phyloP scores from a whole-genome alignment of 1,140 invertebrate species.

The Choristoneura fumiferana region DNA sequence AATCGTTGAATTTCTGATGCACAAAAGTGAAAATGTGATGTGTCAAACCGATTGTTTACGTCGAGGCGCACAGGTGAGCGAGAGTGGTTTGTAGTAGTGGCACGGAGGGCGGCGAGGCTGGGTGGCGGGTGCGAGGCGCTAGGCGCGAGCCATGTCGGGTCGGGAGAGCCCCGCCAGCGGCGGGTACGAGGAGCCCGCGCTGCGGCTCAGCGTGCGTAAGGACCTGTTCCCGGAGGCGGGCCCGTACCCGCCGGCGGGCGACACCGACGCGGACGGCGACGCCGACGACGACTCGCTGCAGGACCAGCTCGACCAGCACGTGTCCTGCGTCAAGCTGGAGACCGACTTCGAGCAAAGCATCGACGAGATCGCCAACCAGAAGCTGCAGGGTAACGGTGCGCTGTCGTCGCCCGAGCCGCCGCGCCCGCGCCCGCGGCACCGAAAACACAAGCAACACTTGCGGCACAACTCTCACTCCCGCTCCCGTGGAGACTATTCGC shows the following conservation, averaged over 20 bases:
- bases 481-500: conserved; percentile 35
- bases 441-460: conserved; percentile 65
- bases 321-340: conserved; percentile 69
- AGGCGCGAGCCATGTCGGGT: conserved; percentile 71
- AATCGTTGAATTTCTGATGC: conserved; percentile 60
- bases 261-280: conserved; percentile 41
- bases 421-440: conserved; percentile 55
- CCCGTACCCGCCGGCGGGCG: conserved; percentile 43
- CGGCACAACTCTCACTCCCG: conserved; percentile 48
- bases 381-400: conserved; percentile 53
- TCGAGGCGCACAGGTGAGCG: conserved; percentile 73
- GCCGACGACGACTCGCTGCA: conserved; percentile 34
- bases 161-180: conserved; percentile 70
- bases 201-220: conserved; percentile 70
- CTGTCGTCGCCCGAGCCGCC: conserved; percentile 46
- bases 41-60: conserved; percentile 79
- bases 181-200: conserved; percentile 63
- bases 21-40: conserved; percentile 79
- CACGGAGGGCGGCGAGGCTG: conserved; percentile 60
- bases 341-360: conserved; percentile 77
- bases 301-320: conserved; percentile 29
- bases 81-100: conserved; percentile 74
- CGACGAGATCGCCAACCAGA: conserved; percentile 67
- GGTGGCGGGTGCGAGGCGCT: not conserved
- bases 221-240: conserved; percentile 67